phyloP scores from a whole-genome alignment of 2,797 vertebrate species.

The Acanthornis magna region DNA sequence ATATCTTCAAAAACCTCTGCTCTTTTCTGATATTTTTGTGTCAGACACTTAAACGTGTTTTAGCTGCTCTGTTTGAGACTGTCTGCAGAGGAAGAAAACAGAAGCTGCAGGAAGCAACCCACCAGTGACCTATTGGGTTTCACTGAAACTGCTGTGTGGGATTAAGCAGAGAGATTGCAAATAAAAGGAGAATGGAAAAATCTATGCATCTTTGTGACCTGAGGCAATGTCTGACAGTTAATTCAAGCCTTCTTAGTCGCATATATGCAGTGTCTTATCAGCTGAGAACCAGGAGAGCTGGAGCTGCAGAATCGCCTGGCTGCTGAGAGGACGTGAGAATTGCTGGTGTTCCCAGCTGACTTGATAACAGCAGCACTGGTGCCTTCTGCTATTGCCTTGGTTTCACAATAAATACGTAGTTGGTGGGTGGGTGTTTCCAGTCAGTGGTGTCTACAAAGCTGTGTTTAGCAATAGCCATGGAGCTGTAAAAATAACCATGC shows the following conservation, averaged over 20 bases:
- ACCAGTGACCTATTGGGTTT: slow-evolving; percentile 26
- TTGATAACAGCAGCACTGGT: background rate
- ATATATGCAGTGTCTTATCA: background rate
- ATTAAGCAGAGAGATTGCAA: background rate
- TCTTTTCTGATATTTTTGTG: background rate
- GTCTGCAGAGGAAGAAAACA: slow-evolving; percentile 31
- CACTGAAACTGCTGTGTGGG: slow-evolving; percentile 27
- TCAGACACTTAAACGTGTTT: slow-evolving; percentile 31
- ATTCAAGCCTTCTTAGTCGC: background rate
- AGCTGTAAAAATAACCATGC: slow-evolving; percentile 17
- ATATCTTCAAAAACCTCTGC: background rate
- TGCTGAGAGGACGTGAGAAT: background rate
- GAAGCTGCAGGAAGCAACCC: slow-evolving; percentile 20
- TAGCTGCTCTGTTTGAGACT: background rate
- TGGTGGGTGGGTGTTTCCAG: slow-evolving; percentile 25
- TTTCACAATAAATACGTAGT: slow-evolving; percentile 25
- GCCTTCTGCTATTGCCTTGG: slow-evolving; percentile 39
- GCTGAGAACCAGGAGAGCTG: background rate
- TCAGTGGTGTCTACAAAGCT: background rate
- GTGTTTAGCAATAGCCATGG: background rate
- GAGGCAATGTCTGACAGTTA: slow-evolving; percentile 57
- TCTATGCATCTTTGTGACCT: slow-evolving; percentile 39
- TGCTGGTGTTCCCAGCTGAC: background rate
- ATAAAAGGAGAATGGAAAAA: slow-evolving; percentile 35
- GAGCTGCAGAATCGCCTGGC: background rate